Base-by-base conservation (phyloP, 2,113 vertebrate genomes). In the Lepisosteus osseus region DNA sequence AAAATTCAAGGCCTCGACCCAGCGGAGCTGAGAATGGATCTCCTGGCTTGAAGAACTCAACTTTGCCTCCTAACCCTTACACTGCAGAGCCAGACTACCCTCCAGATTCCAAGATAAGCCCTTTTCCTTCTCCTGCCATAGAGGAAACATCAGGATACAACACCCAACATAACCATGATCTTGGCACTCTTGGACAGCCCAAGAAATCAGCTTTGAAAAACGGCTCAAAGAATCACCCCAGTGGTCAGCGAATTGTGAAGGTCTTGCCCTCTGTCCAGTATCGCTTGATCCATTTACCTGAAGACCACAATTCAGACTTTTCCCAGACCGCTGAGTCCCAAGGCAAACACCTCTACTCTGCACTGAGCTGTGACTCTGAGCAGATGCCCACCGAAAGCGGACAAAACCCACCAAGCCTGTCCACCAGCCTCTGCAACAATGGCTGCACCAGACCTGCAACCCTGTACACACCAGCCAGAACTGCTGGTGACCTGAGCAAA, bases 51-150 rank as follows among this genome's bases (percentile, higher is more conserved):
- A 72, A 77, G 12, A 1, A 55, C 15, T 42, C 40, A 63, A 76
- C 74, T 17, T 47, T 87, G 62, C 87, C 87, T 44, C 67, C 71
- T 54, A 90, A 89, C 63, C 87, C 90, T 2, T 90, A 90, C 3
- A 62, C 69, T 54, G 55, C 43, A 6, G 74, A 72, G 5, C 44
- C 47, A 42, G 17, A 66, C 68, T 14, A n/a, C 55, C 54, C 56
- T 3, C 54, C 64, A 61, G 56, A 8, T 40, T 66, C 73, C 54
- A 75, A 76, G 64, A 3, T 40, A 43, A 29, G 51, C 12, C 67
- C 54, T 17, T 5, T 54, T 55, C 42, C 65, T 57, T 68, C 73
- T 62, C 65, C 45, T 7, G 17, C 43, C 56, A 7, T 14, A 40
- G 43, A 45, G 2, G 57, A 9, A 40, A 47, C 44, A 41, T 17